Conservation (phyloP, 2,888 invertebrate genomes). For the Meloe dianella region DNA sequence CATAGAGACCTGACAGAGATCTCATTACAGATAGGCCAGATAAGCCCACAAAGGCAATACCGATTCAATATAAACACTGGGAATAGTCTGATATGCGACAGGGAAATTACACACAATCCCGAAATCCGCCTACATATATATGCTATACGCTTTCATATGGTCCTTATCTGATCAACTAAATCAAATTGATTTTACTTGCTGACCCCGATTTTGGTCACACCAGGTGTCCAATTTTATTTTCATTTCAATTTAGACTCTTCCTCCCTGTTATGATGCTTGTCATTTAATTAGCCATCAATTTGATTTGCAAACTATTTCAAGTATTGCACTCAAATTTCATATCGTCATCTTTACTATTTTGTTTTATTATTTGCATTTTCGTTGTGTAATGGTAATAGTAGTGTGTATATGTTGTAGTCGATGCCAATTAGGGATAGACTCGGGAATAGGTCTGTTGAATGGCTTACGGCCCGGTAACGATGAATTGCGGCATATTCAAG, state of each 20-base stretch:
- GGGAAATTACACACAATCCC: conserved; percentile 57
- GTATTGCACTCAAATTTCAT: background rate
- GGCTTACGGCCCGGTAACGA: conserved; percentile 52
- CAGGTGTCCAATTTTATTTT: conserved; percentile 10
- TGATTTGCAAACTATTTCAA: background rate
- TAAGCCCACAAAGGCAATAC: conserved; percentile 61
- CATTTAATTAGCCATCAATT: conserved; percentile 6
- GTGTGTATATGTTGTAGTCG: conserved; percentile 14
- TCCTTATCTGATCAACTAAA: conserved; percentile 53
- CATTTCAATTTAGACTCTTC: background rate
- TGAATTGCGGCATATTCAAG: conserved; percentile 51
- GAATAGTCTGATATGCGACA: conserved; percentile 51
- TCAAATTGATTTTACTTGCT: conserved; percentile 58
- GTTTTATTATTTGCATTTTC: background rate
- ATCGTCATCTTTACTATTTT: background rate
- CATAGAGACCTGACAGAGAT: conserved; percentile 55
- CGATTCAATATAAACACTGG: conserved; percentile 60
- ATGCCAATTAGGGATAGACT: conserved; percentile 42
- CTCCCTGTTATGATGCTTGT: background rate
- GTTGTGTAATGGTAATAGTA: background rate
- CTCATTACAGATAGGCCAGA: conserved; percentile 61
- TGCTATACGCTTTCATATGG: conserved; percentile 49
- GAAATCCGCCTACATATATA: conserved; percentile 59
- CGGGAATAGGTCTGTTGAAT: conserved; percentile 45
- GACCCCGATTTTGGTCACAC: conserved; percentile 47